phyloP scores from a whole-genome alignment of 2,113 vertebrate species.

The Bufo gargarizans region DNA sequence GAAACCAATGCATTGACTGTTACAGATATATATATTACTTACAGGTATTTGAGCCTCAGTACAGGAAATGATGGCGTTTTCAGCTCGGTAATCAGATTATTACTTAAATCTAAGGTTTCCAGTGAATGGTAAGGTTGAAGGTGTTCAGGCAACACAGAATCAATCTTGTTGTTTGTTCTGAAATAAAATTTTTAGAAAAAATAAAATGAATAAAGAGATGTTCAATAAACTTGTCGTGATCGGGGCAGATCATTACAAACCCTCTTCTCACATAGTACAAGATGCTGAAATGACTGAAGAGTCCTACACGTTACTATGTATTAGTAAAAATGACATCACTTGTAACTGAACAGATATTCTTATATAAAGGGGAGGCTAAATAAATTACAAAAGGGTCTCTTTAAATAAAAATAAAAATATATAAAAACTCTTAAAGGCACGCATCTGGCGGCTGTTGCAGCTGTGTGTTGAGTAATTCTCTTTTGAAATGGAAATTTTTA shows the following conservation, averaged over 20 bases:
- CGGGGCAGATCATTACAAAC: not conserved
- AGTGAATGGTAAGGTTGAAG: constrained; percentile 79
- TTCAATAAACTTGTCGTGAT: not conserved
- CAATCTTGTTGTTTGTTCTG: constrained; percentile 91
- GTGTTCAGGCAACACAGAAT: constrained; percentile 75
- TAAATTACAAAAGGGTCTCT: not conserved
- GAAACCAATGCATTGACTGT: not conserved
- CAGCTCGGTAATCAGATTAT: constrained; percentile 86
- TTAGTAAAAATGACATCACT: not conserved
- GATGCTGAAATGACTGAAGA: not conserved
- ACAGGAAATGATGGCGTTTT: constrained; percentile 81
- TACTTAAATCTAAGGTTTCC: constrained; percentile 92
- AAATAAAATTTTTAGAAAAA: constrained; percentile 71
- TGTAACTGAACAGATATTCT: not conserved
- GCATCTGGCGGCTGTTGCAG: not conserved
- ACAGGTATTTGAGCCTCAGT: constrained; percentile 89
- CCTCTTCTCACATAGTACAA: not conserved
- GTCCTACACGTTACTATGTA: not conserved
- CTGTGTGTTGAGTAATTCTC: not conserved
- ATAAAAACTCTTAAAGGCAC: not conserved
- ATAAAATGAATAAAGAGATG: too few species aligned
- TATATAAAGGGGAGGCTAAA: not conserved
- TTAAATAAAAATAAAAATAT: not conserved
- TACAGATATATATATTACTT: constrained; percentile 68
- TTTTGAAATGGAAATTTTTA: constrained; percentile 20